phyloP scores from a whole-genome alignment of 2,888 invertebrate genomes.

The Spisula solida region DNA sequence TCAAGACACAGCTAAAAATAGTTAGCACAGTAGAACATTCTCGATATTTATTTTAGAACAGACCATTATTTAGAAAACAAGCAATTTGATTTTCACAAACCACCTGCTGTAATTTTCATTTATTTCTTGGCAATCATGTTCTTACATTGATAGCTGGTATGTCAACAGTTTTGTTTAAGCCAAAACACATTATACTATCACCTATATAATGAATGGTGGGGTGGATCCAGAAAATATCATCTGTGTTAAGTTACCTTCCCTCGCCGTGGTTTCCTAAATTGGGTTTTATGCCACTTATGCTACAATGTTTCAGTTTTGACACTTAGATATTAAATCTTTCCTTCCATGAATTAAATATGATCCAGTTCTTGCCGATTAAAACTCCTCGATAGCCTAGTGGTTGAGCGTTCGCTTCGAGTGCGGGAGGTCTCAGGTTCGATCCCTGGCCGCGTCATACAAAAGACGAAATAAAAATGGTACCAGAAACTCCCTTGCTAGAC shows the following conservation, averaged over 20 bases:
- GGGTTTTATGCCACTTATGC: no score
- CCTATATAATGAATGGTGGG: neutral
- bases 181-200: constrained; percentile 8
- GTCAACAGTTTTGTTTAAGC: constrained; percentile 17
- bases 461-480: no score
- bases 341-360: no score
- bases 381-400: no score
- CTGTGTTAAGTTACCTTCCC: no score
- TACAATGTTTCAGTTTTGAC: no score
- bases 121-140: constrained; percentile 14
- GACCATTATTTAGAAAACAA: constrained; percentile 1
- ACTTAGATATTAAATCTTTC: no score
- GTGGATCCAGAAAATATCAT: neutral
- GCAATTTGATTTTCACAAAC: neutral
- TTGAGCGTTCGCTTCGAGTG: no score
- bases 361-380: no score
- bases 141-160: constrained; percentile 14
- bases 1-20: neutral
- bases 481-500: no score
- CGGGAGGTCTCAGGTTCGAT: no score
- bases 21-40: neutral
- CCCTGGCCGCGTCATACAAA: no score
- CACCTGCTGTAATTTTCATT: constrained; percentile 22
- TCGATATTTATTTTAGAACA: neutral
- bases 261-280: neutral